A percentile compares a stretch with the other conserved stretches of the same genome.
These are phyloP conservation scores for Cryptus viduatorius DNA, from an alignment of 2,888 invertebrate genomes.

Conservation along the genomic window DNA sequence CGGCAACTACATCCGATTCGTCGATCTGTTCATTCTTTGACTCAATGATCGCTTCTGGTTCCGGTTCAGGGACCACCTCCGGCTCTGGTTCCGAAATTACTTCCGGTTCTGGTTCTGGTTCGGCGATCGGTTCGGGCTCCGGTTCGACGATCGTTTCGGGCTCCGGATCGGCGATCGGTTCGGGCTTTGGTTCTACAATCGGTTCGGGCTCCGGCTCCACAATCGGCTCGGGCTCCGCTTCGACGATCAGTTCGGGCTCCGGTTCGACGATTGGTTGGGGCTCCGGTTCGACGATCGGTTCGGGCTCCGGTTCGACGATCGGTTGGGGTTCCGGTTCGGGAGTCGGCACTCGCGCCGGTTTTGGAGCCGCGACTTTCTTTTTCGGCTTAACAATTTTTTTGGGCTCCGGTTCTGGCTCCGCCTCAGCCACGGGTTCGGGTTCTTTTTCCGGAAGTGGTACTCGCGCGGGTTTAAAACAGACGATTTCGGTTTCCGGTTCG, in stretches of 20 bases:
- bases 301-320: conserved; percentile 51
- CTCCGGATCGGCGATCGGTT: conserved; percentile 37
- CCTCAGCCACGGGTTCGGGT: conserved; percentile 14
- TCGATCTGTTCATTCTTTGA: conserved; percentile 50
- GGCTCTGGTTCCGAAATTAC: conserved; percentile 44
- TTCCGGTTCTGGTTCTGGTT: conserved; percentile 54
- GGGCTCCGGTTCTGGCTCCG: conserved; percentile 41
- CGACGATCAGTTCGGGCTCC: conserved; percentile 45
- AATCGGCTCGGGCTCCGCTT: conserved; percentile 61
- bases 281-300: conserved; percentile 58
- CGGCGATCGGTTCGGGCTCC: conserved; percentile 58
- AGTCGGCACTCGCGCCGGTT: conserved; percentile 60
- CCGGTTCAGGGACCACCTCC: conserved; percentile 35
- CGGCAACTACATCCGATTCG: conserved; percentile 43
- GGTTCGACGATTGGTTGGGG: conserved; percentile 65
- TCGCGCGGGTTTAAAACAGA: background rate
- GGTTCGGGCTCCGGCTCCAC: conserved; percentile 45
- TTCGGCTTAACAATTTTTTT: conserved; percentile 53
- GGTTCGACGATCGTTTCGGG: conserved; percentile 52
- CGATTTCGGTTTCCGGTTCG: conserved; percentile 48
- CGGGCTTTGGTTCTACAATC: conserved; percentile 57
- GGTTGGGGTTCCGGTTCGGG: conserved; percentile 59
- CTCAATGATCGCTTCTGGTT: conserved; percentile 38
- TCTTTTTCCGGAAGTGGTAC: conserved; percentile 8
- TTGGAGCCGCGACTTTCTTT: conserved; percentile 53